Conservation (phyloP, 1,140 invertebrate species). For the Brachionus paranguensis region DNA sequence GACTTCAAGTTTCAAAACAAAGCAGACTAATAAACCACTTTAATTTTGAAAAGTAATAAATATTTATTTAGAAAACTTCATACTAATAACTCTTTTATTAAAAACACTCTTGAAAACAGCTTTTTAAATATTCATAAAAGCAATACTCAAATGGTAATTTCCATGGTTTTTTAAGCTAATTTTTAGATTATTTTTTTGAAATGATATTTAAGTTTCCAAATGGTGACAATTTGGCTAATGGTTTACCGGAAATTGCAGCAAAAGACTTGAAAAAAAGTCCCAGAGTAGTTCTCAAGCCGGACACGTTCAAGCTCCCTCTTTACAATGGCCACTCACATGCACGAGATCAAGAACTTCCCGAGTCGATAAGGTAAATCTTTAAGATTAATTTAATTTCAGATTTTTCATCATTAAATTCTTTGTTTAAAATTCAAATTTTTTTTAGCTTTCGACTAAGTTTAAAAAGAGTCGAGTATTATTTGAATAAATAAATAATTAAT, state of each 20-base stretch:
- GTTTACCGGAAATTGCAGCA: neutral
- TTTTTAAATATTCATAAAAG: neutral
- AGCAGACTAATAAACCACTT: neutral
- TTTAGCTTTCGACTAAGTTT: neutral
- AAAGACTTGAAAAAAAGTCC: neutral
- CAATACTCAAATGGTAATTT: conserved; percentile 27
- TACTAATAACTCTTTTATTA: neutral
- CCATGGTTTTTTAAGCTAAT: conserved; percentile 1
- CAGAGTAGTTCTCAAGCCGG: neutral
- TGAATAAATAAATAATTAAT: neutral
- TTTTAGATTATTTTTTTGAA: neutral
- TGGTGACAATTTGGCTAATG: neutral
- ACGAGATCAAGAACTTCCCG: neutral
- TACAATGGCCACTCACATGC: neutral
- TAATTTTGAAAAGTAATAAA: conserved; percentile 17
- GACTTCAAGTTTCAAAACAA: neutral
- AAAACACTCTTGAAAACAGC: neutral
- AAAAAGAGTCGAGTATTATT: neutral
- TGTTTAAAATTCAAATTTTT: neutral
- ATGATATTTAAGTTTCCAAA: neutral
- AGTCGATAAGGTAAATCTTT: neutral
- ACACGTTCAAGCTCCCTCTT: neutral
- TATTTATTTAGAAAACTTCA: neutral
- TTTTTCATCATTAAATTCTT: neutral
- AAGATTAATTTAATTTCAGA: neutral